Evolutionary conservation across 2,888 invertebrate genomes (phyloP).

Genomic region (Agonopterix heracliana): DNA sequence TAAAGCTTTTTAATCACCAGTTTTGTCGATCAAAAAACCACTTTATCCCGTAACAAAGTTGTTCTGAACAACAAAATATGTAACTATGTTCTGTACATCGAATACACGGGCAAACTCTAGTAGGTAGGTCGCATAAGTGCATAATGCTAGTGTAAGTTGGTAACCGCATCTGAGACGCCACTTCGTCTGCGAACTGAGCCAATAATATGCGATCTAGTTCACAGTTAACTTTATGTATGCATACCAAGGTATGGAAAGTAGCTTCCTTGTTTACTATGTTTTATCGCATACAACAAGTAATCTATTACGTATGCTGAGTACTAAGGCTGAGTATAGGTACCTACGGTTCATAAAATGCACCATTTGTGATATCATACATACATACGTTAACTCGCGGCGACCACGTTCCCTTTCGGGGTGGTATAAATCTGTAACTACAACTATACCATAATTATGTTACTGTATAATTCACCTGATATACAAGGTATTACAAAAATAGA

Average conservation of each 20-base stretch:
- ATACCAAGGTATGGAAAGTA: not conserved
- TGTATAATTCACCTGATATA: too few relatives aligned
- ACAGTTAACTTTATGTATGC: not conserved
- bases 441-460: too few relatives aligned
- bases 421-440: too few relatives aligned
- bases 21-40: too few relatives aligned
- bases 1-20: too few relatives aligned
- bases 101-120: not conserved
- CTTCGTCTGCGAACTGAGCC: slow-evolving; percentile 19
- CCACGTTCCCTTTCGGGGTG: too few relatives aligned
- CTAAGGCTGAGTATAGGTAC: too few relatives aligned
- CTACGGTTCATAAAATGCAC: not conserved
- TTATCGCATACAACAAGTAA: not conserved
- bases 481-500: too few relatives aligned
- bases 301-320: not conserved
- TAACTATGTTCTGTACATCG: too few relatives aligned
- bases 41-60: too few relatives aligned
- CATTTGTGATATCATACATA: not conserved
- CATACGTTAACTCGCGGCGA: not conserved
- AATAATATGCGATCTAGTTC: slow-evolving; percentile 7
- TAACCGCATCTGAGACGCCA: slow-evolving; percentile 23
- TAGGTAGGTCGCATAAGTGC: slow-evolving; percentile 16
- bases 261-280: not conserved
- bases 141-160: slow-evolving; percentile 28
- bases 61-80: too few relatives aligned